These are phyloP conservation scores for Chunga burmeisteri DNA, from an alignment of 2,113 vertebrate species.

Conservation along the genomic window DNA sequence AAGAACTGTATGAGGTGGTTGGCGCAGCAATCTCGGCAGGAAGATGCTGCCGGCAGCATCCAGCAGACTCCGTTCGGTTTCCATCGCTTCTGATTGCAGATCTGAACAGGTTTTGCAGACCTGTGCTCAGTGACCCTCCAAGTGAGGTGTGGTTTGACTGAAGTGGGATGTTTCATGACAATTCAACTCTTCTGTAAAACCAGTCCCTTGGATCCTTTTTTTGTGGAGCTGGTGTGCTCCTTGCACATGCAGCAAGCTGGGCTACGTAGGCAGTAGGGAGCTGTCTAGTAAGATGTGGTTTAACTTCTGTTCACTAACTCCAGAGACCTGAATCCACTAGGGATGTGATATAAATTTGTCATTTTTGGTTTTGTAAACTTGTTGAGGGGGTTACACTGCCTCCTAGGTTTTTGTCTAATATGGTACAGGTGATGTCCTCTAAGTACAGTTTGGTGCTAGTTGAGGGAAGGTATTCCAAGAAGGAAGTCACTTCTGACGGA, in stretches of 20 bases:
- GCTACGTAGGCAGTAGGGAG: neutral
- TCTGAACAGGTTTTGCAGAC: neutral
- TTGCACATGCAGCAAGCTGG: fast-evolving
- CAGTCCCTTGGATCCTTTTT: neutral
- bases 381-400: neutral
- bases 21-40: neutral
- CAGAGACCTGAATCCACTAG: neutral
- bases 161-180: neutral
- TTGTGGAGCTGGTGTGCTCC: fast-evolving
- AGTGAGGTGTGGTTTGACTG: neutral
- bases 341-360: too few species aligned
- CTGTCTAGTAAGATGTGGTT: neutral
- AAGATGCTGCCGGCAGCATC: fast-evolving
- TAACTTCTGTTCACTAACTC: neutral
- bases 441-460: too few species aligned
- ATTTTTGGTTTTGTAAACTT: neutral
- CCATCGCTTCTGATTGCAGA: neutral
- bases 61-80: fast-evolving
- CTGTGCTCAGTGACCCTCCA: neutral
- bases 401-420: neutral
- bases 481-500: neutral
- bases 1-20: fast-evolving
- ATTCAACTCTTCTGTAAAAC: neutral
- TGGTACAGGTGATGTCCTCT: fast-evolving
- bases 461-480: neutral